phyloP scores from a whole-genome alignment of 2,113 vertebrate genomes.

The Typhlomys cinereus region DNA sequence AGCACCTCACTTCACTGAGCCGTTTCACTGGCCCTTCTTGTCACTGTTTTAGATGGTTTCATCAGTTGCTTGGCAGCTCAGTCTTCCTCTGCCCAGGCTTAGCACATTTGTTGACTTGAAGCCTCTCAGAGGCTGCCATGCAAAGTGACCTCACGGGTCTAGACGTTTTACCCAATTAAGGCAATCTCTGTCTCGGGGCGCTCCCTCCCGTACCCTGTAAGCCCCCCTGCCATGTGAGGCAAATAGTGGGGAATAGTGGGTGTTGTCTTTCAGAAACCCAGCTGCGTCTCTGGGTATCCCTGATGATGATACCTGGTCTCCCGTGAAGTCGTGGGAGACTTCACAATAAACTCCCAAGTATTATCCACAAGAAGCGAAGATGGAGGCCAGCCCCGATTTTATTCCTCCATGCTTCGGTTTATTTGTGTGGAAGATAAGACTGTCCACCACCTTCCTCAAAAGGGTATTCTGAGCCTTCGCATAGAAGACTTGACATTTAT shows the following conservation, averaged over 20 bases:
- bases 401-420: slow-evolving; percentile 61
- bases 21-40: too few relatives aligned
- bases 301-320: background rate
- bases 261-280: background rate
- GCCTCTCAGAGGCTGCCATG: background rate
- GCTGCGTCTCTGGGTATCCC: background rate
- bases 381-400: slow-evolving; percentile 24
- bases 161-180: background rate
- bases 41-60: too few relatives aligned
- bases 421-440: slow-evolving; percentile 75
- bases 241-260: background rate
- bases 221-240: background rate
- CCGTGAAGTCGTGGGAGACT: background rate
- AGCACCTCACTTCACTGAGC: too few relatives aligned
- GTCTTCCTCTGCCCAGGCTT: background rate
- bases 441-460: slow-evolving; percentile 76
- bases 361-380: background rate
- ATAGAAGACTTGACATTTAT: slow-evolving; percentile 73
- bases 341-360: background rate
- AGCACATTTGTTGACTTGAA: background rate
- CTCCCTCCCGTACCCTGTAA: rapidly evolving
- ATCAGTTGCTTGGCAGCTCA: too few relatives aligned
- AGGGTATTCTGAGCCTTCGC: slow-evolving; percentile 70
- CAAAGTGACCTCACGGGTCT: background rate
- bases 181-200: background rate